Percentiles rank a stretch among this genome's conserved stretches.
These are phyloP conservation scores for Catocala nupta DNA, from an alignment of 2,888 invertebrate species.

Conservation along the genomic window DNA sequence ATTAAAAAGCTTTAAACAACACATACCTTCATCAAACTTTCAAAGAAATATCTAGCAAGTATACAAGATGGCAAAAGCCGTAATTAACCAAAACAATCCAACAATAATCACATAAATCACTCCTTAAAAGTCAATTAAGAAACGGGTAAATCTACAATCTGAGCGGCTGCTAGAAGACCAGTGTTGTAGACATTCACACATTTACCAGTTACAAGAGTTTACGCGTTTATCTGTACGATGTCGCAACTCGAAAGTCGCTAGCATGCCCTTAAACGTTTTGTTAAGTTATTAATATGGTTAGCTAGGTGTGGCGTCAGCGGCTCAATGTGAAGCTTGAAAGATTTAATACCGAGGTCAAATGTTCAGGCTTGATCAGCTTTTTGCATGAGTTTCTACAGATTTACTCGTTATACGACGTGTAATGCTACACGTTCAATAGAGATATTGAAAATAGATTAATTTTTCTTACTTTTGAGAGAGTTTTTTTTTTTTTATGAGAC, in stretches of 20 bases:
- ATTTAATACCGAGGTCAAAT: constrained; percentile 41
- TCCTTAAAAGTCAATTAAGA: constrained; percentile 16
- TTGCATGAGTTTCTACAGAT: constrained; percentile 24
- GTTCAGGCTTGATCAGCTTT: constrained; percentile 33
- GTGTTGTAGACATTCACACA: constrained; percentile 22
- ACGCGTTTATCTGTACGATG: constrained; percentile 43
- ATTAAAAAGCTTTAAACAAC: too few relatives aligned
- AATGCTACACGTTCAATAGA: neutral
- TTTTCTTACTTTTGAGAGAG: too few relatives aligned
- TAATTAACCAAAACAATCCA: constrained; percentile 11
- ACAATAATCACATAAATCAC: constrained; percentile 18
- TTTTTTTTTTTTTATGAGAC: neutral
- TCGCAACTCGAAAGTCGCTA: constrained; percentile 60
- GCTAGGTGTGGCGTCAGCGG: constrained; percentile 53
- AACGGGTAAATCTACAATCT: constrained; percentile 8
- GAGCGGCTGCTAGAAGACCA: neutral
- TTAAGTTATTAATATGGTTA: constrained; percentile 65
- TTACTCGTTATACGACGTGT: neutral
- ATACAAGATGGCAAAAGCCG: neutral
- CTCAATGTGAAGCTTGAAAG: constrained; percentile 38
- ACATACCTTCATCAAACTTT: neutral
- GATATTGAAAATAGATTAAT: neutral
- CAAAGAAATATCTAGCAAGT: neutral
- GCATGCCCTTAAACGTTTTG: constrained; percentile 68
- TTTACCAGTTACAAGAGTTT: constrained; percentile 30